Evolutionary conservation across 2,888 invertebrate species (phyloP), one percentile per base, ranked within the genome.

Genomic region (Loripinus fragilis): DNA sequence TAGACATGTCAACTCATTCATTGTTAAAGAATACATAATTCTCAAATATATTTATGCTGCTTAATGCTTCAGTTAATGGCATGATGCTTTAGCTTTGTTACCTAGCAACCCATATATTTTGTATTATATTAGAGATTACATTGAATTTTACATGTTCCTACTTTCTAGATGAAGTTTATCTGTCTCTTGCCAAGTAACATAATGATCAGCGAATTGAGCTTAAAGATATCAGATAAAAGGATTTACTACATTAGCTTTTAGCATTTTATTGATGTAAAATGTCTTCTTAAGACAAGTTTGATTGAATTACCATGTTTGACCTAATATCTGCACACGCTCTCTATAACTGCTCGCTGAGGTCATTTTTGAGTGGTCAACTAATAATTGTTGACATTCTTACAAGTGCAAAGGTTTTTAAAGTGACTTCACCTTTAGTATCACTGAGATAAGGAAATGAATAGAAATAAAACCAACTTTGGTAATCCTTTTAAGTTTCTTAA

Each of bases 31-130:
- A n/a, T n/a, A n/a, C n/a, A n/a, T n/a, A n/a, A n/a, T n/a, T n/a
- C n/a, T n/a, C 45, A 45, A 8, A 20, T 8, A 3, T 52, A 52
- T 52, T 52, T 60, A 60, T 60, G 5, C 20, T 2, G 60, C 60
- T 60, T 60, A 5, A 12, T 30, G 33, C 33, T 60, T 60, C 23
- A 8, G 17, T 30, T 60, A 60, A 60, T 60, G 33, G 60, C 60
- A 60, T 60, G 60, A 60, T 33, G 60, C 33, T 60, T n/a, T 60
- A 60, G 60, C 60, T 60, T 60, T 5, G 60, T 60, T 33, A 60
- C 60, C 33, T 60, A 33, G 60, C 30, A 60, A 60, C 60, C 60
- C 30, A 60, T 60, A 7, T 33, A 60, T 60, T 55, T 30, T 20
- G 23, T 60, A n/a, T 33, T 12, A 60, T 60, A 20, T 60, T 23